Evolutionary conservation across 2,888 invertebrate species (phyloP).

Genomic region (Drosophila neotestacea): DNA sequence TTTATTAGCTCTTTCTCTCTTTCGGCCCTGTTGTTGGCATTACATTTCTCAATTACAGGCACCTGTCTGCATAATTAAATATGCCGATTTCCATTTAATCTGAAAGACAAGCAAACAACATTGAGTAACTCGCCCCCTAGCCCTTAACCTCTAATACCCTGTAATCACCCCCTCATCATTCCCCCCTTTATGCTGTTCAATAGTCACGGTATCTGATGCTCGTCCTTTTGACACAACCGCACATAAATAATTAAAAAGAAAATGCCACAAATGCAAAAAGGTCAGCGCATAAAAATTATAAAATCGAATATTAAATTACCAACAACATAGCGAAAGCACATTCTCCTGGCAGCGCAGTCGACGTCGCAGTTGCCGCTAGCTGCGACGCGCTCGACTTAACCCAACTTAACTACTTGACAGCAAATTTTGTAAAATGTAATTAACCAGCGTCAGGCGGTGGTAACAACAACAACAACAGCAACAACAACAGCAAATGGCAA

Average conservation of each 20-base stretch:
- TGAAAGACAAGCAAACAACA: slow-evolving; percentile 37
- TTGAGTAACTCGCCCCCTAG: background rate
- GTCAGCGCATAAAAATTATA: slow-evolving; percentile 79
- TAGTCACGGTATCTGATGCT: slow-evolving; percentile 13
- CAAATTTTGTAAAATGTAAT: slow-evolving; percentile 84
- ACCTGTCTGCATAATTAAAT: slow-evolving; percentile 80
- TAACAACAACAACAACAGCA: slow-evolving; percentile 40
- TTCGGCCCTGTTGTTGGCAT: slow-evolving; percentile 1
- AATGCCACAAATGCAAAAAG: slow-evolving; percentile 80
- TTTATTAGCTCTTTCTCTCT: background rate
- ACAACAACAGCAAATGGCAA: slow-evolving; percentile 32
- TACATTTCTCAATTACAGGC: slow-evolving; percentile 74
- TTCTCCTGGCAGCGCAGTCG: slow-evolving; percentile 21
- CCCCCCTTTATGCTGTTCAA: slow-evolving; percentile 8
- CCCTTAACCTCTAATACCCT: background rate
- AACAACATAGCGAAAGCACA: slow-evolving; percentile 32
- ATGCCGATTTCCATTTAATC: slow-evolving; percentile 79
- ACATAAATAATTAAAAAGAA: slow-evolving; percentile 80
- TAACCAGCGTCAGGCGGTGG: slow-evolving; percentile 79
- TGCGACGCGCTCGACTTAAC: slow-evolving; percentile 77
- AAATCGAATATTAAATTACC: slow-evolving; percentile 83
- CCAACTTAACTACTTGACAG: slow-evolving; percentile 83
- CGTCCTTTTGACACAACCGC: slow-evolving; percentile 52
- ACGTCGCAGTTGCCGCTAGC: slow-evolving; percentile 15
- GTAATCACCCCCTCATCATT: background rate